These are phyloP conservation scores for Cremastinae sp. DNA, from an alignment of 2,888 invertebrate genomes.

Conservation along the genomic window DNA sequence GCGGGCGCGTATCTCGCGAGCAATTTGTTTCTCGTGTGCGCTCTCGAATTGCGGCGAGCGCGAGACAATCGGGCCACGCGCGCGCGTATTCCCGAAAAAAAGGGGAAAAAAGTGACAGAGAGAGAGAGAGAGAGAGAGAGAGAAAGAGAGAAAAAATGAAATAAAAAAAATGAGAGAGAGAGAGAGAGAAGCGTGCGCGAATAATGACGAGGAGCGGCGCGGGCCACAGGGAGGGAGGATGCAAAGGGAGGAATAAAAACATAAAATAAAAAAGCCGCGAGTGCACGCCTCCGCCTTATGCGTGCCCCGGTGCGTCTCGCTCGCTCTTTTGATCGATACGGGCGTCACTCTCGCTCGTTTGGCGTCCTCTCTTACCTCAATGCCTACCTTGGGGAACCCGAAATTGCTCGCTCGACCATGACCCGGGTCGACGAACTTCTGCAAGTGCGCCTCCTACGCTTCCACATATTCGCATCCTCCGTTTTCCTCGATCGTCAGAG, in stretches of 20 bases:
- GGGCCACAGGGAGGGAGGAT: neutral
- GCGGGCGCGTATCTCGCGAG: neutral
- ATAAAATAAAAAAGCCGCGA: conserved; percentile 58
- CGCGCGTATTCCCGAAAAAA: conserved; percentile 1
- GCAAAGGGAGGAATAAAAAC: neutral
- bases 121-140: too few relatives aligned
- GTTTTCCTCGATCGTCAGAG: neutral
- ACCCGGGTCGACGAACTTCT: conserved; percentile 71
- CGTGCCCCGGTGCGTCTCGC: conserved; percentile 51
- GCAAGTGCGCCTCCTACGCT: conserved; percentile 53
- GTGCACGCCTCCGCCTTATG: conserved; percentile 69
- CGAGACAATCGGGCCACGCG: neutral
- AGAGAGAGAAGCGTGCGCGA: too few relatives aligned
- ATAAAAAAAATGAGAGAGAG: too few relatives aligned
- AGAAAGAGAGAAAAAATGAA: too few relatives aligned
- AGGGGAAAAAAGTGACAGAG: too few relatives aligned
- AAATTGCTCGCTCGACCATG: conserved; percentile 68
- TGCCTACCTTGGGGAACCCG: conserved; percentile 67
- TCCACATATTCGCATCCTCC: neutral
- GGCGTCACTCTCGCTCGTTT: conserved; percentile 64
- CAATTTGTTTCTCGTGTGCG: conserved; percentile 9
- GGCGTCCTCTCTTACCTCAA: conserved; percentile 72
- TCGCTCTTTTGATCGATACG: conserved; percentile 45
- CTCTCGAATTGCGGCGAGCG: conserved; percentile 20
- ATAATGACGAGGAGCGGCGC: too few relatives aligned